phyloP scores from a whole-genome alignment of 2,888 invertebrate genomes.

The Sycophila texana region DNA sequence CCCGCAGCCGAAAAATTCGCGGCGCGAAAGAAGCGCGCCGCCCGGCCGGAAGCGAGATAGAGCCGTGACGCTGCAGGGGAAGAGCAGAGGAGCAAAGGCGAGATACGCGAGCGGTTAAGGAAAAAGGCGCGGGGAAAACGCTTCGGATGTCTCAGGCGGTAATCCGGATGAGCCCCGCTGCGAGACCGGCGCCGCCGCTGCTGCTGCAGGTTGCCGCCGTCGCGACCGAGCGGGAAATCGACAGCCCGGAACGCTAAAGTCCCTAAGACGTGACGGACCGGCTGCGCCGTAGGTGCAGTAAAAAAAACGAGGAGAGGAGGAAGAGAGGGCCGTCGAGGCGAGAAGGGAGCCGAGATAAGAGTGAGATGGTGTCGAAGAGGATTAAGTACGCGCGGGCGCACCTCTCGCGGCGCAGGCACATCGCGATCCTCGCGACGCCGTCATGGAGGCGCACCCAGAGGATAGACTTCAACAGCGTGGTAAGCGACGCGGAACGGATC shows the following conservation, averaged over 20 bases:
- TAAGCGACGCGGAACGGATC: conserved; percentile 43
- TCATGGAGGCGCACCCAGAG: conserved; percentile 62
- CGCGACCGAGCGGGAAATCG: conserved; percentile 36
- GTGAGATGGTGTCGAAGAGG: conserved; percentile 63
- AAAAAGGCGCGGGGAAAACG: conserved; percentile 21
- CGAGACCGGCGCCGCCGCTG: background rate
- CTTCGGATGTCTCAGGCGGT: conserved; percentile 50
- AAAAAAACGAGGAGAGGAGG: background rate
- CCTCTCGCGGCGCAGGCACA: conserved; percentile 64
- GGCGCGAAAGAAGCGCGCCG: too few relatives aligned
- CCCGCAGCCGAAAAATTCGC: too few relatives aligned
- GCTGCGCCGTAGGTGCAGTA: background rate
- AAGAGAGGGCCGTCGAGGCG: background rate
- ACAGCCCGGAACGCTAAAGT: conserved; percentile 48
- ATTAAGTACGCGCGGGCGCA: conserved; percentile 69
- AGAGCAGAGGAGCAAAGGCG: background rate
- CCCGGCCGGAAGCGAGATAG: too few relatives aligned
- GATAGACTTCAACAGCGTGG: conserved; percentile 50
- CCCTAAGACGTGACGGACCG: conserved; percentile 47
- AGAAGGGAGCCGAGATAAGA: conserved; percentile 8
- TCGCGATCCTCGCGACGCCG: conserved; percentile 64
- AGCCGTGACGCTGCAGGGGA: background rate
- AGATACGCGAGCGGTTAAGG: background rate
- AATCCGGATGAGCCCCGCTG: conserved; percentile 56
- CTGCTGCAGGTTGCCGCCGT: conserved; percentile 11